A percentile compares a stretch with the other conserved stretches of the same genome.
Evolutionary conservation across 2,113 vertebrate genomes (phyloP).

Genomic region (Chionodraco myersi): DNA sequence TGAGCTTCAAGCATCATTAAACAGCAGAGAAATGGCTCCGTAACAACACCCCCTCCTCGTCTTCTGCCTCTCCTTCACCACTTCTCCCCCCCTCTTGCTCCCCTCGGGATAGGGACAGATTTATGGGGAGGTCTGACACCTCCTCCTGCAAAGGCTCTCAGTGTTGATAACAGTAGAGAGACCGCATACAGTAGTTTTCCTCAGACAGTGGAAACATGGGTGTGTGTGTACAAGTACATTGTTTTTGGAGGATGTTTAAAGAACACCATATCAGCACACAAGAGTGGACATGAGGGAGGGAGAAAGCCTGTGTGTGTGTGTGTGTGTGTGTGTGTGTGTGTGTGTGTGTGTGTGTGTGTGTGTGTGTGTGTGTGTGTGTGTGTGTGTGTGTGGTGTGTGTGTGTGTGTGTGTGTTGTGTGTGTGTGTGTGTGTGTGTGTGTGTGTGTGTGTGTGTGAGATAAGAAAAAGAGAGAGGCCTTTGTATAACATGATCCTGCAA

Average conservation of each 20-base stretch:
- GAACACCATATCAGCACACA: slow-evolving; percentile 63
- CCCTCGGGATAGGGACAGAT: slow-evolving; percentile 51
- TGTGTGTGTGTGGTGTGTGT: neutral
- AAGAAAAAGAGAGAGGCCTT: slow-evolving; percentile 64
- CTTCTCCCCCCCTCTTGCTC: neutral
- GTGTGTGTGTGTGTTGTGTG: neutral
- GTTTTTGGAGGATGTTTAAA: slow-evolving; percentile 70
- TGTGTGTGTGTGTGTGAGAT: slow-evolving; percentile 34
- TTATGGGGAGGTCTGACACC: slow-evolving; percentile 56
- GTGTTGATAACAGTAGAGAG: slow-evolving; percentile 27
- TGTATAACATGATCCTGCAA: slow-evolving; percentile 53
- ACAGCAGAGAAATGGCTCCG: slow-evolving; percentile 53
- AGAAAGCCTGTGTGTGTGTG: neutral
- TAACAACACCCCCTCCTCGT: slow-evolving; percentile 18
- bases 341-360: neutral
- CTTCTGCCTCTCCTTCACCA: slow-evolving; percentile 18
- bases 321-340: neutral
- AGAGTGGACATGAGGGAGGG: slow-evolving; percentile 34
- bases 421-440: neutral
- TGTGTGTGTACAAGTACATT: slow-evolving; percentile 45
- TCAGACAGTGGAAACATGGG: slow-evolving; percentile 44
- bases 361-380: neutral
- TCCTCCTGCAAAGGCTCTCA: slow-evolving; percentile 37
- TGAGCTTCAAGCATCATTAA: slow-evolving; percentile 62
- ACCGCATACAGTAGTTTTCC: slow-evolving; percentile 30